Evolutionary conservation across 2,113 vertebrate species (phyloP).

Genomic region (Macroglossus sobrinus): DNA sequence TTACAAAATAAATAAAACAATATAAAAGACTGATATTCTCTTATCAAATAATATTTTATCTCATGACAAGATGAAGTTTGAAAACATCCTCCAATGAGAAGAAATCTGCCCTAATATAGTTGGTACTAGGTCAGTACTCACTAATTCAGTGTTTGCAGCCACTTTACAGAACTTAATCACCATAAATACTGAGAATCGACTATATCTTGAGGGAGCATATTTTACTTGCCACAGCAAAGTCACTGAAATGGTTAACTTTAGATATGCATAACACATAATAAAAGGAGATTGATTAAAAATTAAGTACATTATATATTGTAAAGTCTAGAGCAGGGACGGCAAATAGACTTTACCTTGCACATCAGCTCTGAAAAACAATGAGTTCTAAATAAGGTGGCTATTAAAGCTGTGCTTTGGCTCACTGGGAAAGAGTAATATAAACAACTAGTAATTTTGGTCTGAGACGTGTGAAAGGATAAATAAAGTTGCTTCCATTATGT

Average conservation of each 20-base stretch:
- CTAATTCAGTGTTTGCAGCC: not conserved
- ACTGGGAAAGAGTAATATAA: not conserved
- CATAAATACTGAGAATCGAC: not conserved
- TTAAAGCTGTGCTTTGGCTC: not conserved
- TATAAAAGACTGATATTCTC: not conserved
- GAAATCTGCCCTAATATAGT: not conserved
- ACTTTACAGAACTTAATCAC: not conserved
- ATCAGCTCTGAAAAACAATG: not conserved
- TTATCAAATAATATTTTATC: conserved; percentile 22
- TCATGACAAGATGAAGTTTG: not conserved
- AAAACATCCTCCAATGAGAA: conserved; percentile 29
- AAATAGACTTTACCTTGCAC: not conserved
- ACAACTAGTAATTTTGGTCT: not conserved
- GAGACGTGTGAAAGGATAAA: not conserved
- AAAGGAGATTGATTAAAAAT: not conserved
- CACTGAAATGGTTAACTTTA: not conserved
- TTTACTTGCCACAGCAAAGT: conserved; percentile 16
- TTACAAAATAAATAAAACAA: not conserved
- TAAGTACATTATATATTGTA: not conserved
- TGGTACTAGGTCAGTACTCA: not conserved
- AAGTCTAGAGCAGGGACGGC: not conserved
- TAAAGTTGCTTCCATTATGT: not conserved
- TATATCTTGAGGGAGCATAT: not conserved
- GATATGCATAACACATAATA: not conserved
- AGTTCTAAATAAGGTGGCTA: not conserved